Conservation (phyloP, 2,888 invertebrate species). For the Venusia cambrica region DNA sequence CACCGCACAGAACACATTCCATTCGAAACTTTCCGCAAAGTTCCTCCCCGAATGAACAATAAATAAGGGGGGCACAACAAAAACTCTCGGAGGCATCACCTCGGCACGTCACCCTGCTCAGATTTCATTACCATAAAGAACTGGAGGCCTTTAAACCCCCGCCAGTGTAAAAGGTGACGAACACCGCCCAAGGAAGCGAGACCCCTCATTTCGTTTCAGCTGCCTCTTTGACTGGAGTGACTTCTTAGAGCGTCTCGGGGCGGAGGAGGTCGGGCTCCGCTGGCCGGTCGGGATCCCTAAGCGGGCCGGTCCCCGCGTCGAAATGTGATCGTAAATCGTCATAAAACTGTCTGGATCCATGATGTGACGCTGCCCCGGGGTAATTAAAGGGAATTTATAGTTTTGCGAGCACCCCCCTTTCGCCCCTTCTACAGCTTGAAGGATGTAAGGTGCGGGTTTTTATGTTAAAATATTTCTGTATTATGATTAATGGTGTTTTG, state of each 20-base stretch:
- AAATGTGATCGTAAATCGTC: conserved; percentile 82
- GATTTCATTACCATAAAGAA: conserved; percentile 82
- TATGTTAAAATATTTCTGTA: conserved; percentile 34
- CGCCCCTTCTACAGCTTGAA: conserved; percentile 32
- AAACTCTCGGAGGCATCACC: conserved; percentile 78
- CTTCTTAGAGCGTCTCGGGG: conserved; percentile 35
- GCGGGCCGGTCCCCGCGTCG: conserved; percentile 75
- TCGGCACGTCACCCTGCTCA: conserved; percentile 79
- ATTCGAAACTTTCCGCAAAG: conserved; percentile 63
- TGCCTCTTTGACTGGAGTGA: conserved; percentile 26
- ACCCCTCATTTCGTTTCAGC: conserved; percentile 36
- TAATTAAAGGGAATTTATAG: conserved; percentile 83
- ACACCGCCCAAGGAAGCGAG: conserved; percentile 51
- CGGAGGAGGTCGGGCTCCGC: conserved; percentile 34
- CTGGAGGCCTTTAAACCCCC: conserved; percentile 80
- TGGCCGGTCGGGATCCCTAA: conserved; percentile 60
- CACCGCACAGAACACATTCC: conserved; percentile 67
- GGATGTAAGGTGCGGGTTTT: conserved; percentile 32
- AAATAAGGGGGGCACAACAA: conserved; percentile 77
- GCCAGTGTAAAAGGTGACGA: conserved; percentile 78
- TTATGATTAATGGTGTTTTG: conserved; percentile 33
- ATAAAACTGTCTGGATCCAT: conserved; percentile 88
- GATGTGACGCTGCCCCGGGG: conserved; percentile 85
- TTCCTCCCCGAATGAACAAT: conserved; percentile 75
- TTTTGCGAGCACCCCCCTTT: conserved; percentile 51